Evolutionary conservation across 2,797 vertebrate species (phyloP).

Genomic region (Sebastes minor): DNA sequence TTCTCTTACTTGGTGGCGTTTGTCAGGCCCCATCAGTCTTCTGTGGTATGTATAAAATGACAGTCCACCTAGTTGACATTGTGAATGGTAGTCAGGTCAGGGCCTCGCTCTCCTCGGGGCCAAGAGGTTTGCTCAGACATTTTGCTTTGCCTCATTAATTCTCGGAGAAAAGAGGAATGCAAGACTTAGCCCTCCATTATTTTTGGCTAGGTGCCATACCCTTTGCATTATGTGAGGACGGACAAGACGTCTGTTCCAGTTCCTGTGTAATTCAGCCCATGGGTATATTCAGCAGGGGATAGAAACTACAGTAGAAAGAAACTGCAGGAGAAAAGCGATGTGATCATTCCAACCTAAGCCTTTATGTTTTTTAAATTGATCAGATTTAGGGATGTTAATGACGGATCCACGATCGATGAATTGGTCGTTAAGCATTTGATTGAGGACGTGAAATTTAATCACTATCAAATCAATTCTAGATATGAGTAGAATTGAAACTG

Average conservation of each 20-base stretch:
- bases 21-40: conserved; percentile 85
- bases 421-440: not conserved
- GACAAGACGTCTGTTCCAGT: conserved; percentile 37
- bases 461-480: not conserved
- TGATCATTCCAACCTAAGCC: not conserved
- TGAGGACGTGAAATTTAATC: not conserved
- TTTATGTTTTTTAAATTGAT: not conserved
- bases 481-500: too few species aligned
- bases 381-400: not conserved
- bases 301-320: not conserved
- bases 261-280: not conserved
- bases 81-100: conserved; percentile 70
- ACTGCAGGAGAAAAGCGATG: not conserved
- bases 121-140: conserved; percentile 76
- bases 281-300: not conserved
- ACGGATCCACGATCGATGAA: not conserved
- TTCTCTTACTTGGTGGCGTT: conserved; percentile 81
- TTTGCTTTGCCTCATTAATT: conserved; percentile 80
- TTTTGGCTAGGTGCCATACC: conserved; percentile 60
- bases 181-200: conserved; percentile 59
- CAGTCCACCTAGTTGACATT: conserved; percentile 79
- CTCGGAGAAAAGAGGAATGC: conserved; percentile 44
- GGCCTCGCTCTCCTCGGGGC: conserved; percentile 57
- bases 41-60: conserved; percentile 79
- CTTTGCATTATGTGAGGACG: conserved; percentile 50